phyloP scores from a whole-genome alignment of 2,113 vertebrate species.

The Picathartes gymnocephalus region DNA sequence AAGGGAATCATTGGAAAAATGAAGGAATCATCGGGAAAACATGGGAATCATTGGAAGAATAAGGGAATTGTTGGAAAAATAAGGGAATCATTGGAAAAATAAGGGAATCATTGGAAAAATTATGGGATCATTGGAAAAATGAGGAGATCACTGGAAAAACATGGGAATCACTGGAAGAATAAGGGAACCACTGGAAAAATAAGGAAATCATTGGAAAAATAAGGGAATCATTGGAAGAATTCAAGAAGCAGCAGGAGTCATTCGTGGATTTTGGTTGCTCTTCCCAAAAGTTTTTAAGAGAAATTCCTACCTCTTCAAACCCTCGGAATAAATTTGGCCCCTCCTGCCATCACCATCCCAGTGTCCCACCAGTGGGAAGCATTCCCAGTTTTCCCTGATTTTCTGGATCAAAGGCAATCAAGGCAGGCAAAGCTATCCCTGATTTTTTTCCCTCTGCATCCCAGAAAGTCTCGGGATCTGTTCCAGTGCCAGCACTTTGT shows the following conservation, averaged over 20 bases:
- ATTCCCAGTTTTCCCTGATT: neutral
- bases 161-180: fast-evolving
- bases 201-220: fast-evolving
- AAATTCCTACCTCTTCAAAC: neutral
- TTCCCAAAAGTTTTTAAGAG: neutral
- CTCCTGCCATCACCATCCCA: neutral
- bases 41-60: neutral
- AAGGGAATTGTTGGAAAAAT: neutral
- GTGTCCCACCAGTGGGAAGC: fast-evolving
- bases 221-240: neutral
- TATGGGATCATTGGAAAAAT: neutral
- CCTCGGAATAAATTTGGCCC: neutral
- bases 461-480: neutral
- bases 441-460: neutral
- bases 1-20: too few relatives aligned
- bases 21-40: neutral
- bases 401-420: neutral
- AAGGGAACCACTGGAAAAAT: fast-evolving
- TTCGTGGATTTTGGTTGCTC: neutral
- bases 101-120: fast-evolving
- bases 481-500: neutral
- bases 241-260: neutral
- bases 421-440: neutral
- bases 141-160: fast-evolving
- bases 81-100: fast-evolving